Evolutionary conservation across 1,140 invertebrate genomes (phyloP).

Genomic region (Conus ventricosus): DNA sequence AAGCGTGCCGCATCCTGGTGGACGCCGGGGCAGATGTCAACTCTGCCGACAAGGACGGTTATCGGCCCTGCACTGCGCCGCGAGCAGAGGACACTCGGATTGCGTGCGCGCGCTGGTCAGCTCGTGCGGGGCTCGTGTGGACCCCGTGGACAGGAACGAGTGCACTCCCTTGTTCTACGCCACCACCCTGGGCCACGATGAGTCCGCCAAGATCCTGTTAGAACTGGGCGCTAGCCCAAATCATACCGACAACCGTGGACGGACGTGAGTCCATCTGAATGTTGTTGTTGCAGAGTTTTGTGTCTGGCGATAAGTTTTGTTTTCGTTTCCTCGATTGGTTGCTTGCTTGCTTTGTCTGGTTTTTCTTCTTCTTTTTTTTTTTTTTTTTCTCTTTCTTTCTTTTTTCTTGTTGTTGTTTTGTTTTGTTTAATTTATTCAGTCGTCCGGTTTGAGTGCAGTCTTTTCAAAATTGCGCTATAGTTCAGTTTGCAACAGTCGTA

Average conservation of each 20-base stretch:
- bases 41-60: slow-evolving; percentile 84
- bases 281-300: neutral
- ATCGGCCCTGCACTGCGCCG: slow-evolving; percentile 94
- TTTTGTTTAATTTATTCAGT: neutral
- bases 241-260: slow-evolving; percentile 92
- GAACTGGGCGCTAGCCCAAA: slow-evolving; percentile 92
- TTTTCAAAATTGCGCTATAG: too few relatives aligned
- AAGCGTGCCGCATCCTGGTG: slow-evolving; percentile 90
- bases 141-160: slow-evolving; percentile 84
- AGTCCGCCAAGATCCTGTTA: slow-evolving; percentile 90
- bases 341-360: neutral
- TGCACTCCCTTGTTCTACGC: slow-evolving; percentile 98
- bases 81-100: slow-evolving; percentile 93
- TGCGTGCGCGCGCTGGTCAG: slow-evolving; percentile 91
- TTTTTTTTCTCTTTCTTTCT: neutral
- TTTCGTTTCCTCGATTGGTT: neutral
- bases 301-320: too few relatives aligned
- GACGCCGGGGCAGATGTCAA: slow-evolving; percentile 88
- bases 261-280: slow-evolving; percentile 80
- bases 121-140: slow-evolving; percentile 79
- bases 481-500: too few relatives aligned
- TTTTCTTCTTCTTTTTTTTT: neutral
- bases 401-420: neutral
- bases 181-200: slow-evolving; percentile 94
- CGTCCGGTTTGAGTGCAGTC: too few relatives aligned